A percentile compares a stretch with the other conserved stretches of the same genome.
phyloP scores from a whole-genome alignment of 2,888 invertebrate genomes.

The Agelastica alni region DNA sequence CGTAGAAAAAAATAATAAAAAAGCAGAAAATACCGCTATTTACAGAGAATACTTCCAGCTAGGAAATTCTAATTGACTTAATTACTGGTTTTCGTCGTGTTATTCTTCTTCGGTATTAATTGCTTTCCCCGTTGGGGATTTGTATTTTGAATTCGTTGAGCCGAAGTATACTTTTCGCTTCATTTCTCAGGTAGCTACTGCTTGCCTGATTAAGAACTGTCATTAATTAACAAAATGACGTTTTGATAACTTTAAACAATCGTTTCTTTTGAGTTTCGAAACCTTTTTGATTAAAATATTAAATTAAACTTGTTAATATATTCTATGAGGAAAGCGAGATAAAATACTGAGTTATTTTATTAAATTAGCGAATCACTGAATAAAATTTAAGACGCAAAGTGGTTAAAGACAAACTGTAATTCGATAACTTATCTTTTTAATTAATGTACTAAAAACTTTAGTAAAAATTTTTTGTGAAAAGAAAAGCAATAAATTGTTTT shows the following conservation, averaged over 20 bases:
- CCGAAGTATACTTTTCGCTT: conserved; percentile 24
- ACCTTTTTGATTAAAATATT: conserved; percentile 8
- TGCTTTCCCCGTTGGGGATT: conserved; percentile 26
- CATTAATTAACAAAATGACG: conserved; percentile 22
- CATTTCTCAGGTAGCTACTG: conserved; percentile 27
- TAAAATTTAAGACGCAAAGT: too few species aligned
- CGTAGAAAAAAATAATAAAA: conserved; percentile 1
- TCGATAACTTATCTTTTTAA: too few species aligned
- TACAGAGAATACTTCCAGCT: conserved; percentile 19
- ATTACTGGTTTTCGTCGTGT: conserved; percentile 29
- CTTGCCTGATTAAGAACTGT: conserved; percentile 15
- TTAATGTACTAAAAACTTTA: too few species aligned
- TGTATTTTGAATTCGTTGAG: conserved; percentile 23
- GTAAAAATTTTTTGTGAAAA: too few species aligned
- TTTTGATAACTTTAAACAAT: conserved; percentile 11
- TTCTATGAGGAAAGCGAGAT: not conserved
- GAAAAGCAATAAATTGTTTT: too few species aligned
- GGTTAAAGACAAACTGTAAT: too few species aligned
- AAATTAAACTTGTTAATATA: conserved; percentile 7
- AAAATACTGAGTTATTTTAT: too few species aligned
- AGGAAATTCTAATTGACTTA: conserved; percentile 33
- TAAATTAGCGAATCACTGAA: too few species aligned
- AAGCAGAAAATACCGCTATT: conserved; percentile 15
- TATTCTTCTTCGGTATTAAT: conserved; percentile 29
- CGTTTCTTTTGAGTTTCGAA: conserved; percentile 8